Evolutionary conservation across 2,797 vertebrate species (phyloP), one percentile per base, ranked within the genome.

Genomic region (Mionectes olivaceus): DNA sequence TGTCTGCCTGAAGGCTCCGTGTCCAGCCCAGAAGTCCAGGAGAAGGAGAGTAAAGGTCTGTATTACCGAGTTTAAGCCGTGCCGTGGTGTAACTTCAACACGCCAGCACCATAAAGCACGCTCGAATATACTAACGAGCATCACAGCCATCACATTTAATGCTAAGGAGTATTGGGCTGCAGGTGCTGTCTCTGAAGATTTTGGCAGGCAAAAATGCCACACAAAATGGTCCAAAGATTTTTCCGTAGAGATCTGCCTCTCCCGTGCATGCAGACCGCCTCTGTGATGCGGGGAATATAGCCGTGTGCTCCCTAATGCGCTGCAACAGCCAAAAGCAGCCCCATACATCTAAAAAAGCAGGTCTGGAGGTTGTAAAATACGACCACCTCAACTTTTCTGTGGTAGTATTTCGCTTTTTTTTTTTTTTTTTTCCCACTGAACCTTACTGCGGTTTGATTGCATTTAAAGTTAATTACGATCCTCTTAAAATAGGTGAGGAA

Each of bases 1-100:
- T 98, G 99, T 98, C 97, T 98, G 95, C 98, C 98, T 92, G 99
- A 99, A 96, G 98, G 98, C 77, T 98, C 99, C 50, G 99, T 97
- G 96, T 99, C 99, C 98, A 99, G 99, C 96, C 99, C 99, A 52
- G 99, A 99, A 98, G 97, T 98, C 97, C 98, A 98, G 88, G 99
- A 99, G 97, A 99, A 99, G 97, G 99, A 99, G 97, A 98, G 98
- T 96, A 99, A 99, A 99, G 99, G 99, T 99, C 98, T 99, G 99
- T 99, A 98, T 98, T 97, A 97, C 96, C 98, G 97, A 98, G 97
- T 98, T 98, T 98, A 94, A 98, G 98, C 98, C 98, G 98, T 96
- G 97, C 98, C 98, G 98, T 97, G 98, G 98, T 98, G 98, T 98
- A 98, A 98, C 98, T 97, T 97, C 98, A 98, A 98, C 97, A 97